These are phyloP conservation scores for Calyptommatus sinebrachiatus DNA, from an alignment of 2,113 vertebrate genomes.

Conservation along the genomic window DNA sequence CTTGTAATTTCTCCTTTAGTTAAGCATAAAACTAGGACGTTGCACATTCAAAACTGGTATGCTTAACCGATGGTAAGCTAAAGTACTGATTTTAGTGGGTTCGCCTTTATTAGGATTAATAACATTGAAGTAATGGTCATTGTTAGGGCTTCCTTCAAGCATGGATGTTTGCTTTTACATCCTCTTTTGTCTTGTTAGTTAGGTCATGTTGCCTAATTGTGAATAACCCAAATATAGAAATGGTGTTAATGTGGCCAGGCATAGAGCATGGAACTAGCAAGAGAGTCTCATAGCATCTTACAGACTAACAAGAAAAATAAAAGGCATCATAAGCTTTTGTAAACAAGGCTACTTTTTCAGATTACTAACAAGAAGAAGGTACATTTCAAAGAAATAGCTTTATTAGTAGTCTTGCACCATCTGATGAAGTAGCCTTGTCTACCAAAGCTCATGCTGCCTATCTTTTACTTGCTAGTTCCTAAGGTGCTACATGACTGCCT, in stretches of 20 bases:
- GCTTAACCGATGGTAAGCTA: too few relatives aligned
- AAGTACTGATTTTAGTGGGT: neutral
- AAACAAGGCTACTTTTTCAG: too few relatives aligned
- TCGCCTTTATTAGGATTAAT: neutral
- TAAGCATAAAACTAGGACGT: neutral
- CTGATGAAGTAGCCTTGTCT: too few relatives aligned
- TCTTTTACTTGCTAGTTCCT: too few relatives aligned
- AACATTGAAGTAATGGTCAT: neutral
- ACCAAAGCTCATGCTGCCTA: too few relatives aligned
- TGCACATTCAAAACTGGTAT: neutral
- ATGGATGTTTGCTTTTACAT: neutral
- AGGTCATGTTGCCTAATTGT: neutral
- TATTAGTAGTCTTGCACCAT: too few relatives aligned
- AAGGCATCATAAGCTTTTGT: too few relatives aligned
- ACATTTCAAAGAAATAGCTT: neutral
- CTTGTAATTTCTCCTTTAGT: too few relatives aligned
- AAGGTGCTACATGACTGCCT: too few relatives aligned
- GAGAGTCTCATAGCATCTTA: too few relatives aligned
- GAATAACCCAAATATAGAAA: neutral
- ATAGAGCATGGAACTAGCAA: neutral
- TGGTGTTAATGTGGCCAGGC: neutral
- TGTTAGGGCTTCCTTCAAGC: neutral
- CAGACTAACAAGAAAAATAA: too few relatives aligned
- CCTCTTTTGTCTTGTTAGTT: neutral
- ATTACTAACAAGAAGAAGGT: neutral